Conservation (phyloP, 2,888 invertebrate genomes). For the Dysmachus trigonus region DNA sequence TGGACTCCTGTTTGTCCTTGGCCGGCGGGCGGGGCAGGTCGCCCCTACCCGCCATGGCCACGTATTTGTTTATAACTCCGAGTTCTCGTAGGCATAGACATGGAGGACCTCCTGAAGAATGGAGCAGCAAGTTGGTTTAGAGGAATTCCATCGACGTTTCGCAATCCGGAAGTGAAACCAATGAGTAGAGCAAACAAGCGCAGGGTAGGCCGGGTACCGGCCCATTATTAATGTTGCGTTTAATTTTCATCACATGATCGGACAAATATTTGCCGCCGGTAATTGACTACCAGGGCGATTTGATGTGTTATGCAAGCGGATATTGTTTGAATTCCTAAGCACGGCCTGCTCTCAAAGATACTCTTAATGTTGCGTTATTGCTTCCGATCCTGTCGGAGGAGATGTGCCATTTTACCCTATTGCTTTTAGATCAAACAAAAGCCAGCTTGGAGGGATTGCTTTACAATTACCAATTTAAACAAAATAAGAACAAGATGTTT, state of each 20-base stretch:
- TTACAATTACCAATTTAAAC: background rate
- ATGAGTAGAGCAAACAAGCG: constrained; percentile 6
- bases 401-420: background rate
- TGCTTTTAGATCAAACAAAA: background rate
- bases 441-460: background rate
- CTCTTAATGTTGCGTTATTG: background rate
- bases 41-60: background rate
- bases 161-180: constrained; percentile 1
- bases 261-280: constrained; percentile 45
- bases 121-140: background rate
- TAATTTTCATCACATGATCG: constrained; percentile 46
- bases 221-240: constrained; percentile 44
- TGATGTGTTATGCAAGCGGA: constrained; percentile 37
- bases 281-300: constrained; percentile 43
- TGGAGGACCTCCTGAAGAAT: background rate
- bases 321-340: constrained; percentile 2
- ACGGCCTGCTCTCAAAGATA: background rate
- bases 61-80: background rate
- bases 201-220: background rate
- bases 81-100: background rate
- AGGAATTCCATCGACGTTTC: background rate
- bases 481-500: background rate
- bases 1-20: constrained; percentile 16
- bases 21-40: background rate
- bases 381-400: background rate